Conservation (phyloP, 2,888 invertebrate genomes). For the Hartigia nigra region DNA sequence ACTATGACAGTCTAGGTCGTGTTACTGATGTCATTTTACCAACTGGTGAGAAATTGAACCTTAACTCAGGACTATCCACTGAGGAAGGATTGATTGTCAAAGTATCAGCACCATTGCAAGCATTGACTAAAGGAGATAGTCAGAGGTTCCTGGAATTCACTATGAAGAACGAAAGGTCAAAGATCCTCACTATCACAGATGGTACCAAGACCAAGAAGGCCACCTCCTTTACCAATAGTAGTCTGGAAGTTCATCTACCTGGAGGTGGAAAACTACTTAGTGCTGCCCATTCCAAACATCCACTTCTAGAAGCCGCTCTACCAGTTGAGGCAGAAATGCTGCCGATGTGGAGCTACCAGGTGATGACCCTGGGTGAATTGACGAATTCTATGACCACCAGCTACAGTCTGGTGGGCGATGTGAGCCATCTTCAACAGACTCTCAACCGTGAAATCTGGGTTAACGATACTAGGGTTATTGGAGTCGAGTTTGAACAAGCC, state of each 20-base stretch:
- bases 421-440: constrained; percentile 86
- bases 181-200: constrained; percentile 77
- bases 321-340: constrained; percentile 92
- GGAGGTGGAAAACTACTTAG: constrained; percentile 81
- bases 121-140: constrained; percentile 69
- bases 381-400: constrained; percentile 84
- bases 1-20: constrained; percentile 90
- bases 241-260: constrained; percentile 79
- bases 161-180: constrained; percentile 74
- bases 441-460: constrained; percentile 87
- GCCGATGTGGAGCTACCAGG: constrained; percentile 89
- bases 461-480: constrained; percentile 88
- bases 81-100: constrained; percentile 82
- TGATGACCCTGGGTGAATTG: constrained; percentile 81
- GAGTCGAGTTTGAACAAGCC: constrained; percentile 93
- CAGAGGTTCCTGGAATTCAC: constrained; percentile 71
- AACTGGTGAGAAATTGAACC: constrained; percentile 88
- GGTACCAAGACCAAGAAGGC: constrained; percentile 79
- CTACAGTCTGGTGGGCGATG: constrained; percentile 86
- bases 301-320: constrained; percentile 82
- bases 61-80: constrained; percentile 81
- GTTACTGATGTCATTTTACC: constrained; percentile 88
- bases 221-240: constrained; percentile 81
- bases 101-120: constrained; percentile 73
- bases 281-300: constrained; percentile 84